Evolutionary conservation across 2,797 vertebrate genomes (phyloP), one percentile per base, ranked within the genome.

Genomic region (Pipistrellus pygmaeus): DNA sequence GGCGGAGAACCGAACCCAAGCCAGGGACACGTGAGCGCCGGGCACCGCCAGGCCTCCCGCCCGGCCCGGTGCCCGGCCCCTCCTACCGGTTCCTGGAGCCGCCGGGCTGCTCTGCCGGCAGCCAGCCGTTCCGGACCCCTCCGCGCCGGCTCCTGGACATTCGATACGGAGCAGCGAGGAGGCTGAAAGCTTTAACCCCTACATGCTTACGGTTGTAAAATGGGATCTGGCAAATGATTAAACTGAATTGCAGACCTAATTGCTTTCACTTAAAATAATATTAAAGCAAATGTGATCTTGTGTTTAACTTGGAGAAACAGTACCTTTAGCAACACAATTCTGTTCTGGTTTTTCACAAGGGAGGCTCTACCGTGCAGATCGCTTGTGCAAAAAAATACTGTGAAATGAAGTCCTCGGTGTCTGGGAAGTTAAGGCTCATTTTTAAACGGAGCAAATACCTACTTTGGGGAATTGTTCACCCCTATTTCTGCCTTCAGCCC

Each of bases 221-320:
- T 80, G 80, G 96, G 96, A 93, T 85, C 94, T 98, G 97, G 96
- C 81, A 89, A 88, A 94, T 86, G 94, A 94, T 60, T 44, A 76
- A 68, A 93, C 88, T 18, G 1, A 94, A 25, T n/a, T 62, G 64
- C 75, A 90, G 93, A 82, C 85, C 96, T 97, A 96, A 97, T 93
- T 93, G 91, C 95, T 97, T 97, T 97, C 92, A 95, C 97, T 97
- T 94, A 95, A 95, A 97, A 69, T 91, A 97, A 91, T 87, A 92
- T 46, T 89, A 92, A 95, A 97, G 96, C 85, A 95, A 87, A 97
- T 53, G 94, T 85, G 96, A 97, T 94, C 64, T 51, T 92, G 75
- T 93, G 92, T 97, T 97, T 96, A 86, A 88, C 97, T 97, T 97
- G 96, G 97, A 98, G 96, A 96, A 95, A 60, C 75, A 21, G 94